These are phyloP conservation scores for Patagioenas fasciata DNA, from an alignment of 2,113 vertebrate species.

Conservation along the genomic window DNA sequence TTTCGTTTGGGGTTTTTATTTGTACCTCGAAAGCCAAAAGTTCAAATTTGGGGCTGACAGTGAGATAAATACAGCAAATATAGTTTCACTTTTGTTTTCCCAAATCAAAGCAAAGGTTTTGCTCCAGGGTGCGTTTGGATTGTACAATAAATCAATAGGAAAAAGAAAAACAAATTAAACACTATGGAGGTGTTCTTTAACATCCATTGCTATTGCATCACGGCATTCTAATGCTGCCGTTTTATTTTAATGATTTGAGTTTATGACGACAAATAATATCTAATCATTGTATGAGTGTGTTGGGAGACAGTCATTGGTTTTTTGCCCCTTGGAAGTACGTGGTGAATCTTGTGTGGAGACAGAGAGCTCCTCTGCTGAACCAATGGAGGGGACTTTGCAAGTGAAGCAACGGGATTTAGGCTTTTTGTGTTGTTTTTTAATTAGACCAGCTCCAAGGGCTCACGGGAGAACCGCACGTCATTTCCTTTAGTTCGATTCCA, in stretches of 20 bases:
- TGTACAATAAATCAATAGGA: conserved; percentile 33
- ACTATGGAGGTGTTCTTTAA: conserved; percentile 30
- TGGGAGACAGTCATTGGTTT: background rate
- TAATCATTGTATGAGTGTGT: background rate
- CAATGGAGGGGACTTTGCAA: background rate
- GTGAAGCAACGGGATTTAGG: background rate
- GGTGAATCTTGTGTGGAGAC: background rate
- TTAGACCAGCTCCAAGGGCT: background rate
- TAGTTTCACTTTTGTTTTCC: conserved; percentile 37
- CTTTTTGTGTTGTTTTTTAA: background rate
- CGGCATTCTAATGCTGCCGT: conserved; percentile 16
- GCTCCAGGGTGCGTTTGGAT: conserved; percentile 43
- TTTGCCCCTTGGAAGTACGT: rapidly evolving
- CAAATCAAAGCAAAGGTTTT: conserved; percentile 52
- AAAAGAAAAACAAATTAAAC: conserved; percentile 31
- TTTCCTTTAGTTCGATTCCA: background rate
- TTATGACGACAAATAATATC: background rate
- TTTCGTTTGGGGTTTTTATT: background rate
- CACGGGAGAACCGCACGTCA: background rate
- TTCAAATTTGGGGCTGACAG: conserved; percentile 40
- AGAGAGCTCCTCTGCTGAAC: background rate
- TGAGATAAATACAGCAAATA: conserved; percentile 56
- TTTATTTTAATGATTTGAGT: background rate
- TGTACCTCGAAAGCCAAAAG: background rate
- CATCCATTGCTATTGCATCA: conserved; percentile 26